phyloP scores from a whole-genome alignment of 2,797 vertebrate genomes.

The Smutsia temminckii region DNA sequence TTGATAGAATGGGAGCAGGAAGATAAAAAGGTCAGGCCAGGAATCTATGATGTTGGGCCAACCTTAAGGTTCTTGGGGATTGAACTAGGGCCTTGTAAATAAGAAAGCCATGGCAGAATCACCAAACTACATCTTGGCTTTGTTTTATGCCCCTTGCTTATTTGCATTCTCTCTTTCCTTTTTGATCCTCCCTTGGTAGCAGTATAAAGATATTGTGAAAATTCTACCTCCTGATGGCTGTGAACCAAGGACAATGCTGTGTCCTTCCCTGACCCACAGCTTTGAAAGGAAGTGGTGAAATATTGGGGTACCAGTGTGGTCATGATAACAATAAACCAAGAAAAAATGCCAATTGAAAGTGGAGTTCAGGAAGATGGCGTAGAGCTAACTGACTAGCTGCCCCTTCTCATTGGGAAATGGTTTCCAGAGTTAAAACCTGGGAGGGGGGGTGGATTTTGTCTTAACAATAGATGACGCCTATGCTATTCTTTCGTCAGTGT shows the following conservation, averaged over 20 bases:
- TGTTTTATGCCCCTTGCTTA: background rate
- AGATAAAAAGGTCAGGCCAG: background rate
- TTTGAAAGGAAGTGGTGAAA: background rate
- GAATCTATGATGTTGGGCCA: background rate
- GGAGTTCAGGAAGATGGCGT: background rate
- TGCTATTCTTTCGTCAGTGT: background rate
- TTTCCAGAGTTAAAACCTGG: background rate
- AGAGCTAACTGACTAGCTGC: background rate
- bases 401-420: background rate
- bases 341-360: background rate
- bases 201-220: conserved; percentile 26
- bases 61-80: background rate
- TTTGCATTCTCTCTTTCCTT: conserved; percentile 33
- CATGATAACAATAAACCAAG: background rate
- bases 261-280: conserved; percentile 16
- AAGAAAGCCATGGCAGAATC: background rate
- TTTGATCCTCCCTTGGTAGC: background rate
- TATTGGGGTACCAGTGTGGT: background rate
- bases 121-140: background rate
- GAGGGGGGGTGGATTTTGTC: background rate
- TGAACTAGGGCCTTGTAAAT: background rate
- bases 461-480: conserved; percentile 8
- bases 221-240: conserved; percentile 3
- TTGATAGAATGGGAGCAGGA: background rate
- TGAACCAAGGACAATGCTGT: background rate